Evolutionary conservation across 2,113 vertebrate species (phyloP).

Genomic region (Pelmatolapia mariae): DNA sequence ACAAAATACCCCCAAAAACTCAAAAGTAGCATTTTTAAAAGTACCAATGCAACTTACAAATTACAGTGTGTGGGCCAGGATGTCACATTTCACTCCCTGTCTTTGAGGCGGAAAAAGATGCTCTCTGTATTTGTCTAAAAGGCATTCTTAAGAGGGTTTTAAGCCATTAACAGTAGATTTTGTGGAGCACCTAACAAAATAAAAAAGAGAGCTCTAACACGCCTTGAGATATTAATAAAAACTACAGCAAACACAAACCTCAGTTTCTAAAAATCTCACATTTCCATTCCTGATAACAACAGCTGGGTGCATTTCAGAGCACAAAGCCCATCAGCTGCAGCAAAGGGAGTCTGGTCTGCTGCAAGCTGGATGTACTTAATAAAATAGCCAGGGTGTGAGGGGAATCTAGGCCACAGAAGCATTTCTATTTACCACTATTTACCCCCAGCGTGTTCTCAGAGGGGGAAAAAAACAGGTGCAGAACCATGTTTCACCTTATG

Average conservation of each 20-base stretch:
- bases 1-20: neutral
- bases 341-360: conserved; percentile 22
- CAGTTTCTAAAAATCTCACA: neutral
- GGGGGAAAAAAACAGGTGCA: neutral
- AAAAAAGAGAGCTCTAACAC: neutral
- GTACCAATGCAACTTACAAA: conserved; percentile 37
- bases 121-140: conserved; percentile 17
- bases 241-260: neutral
- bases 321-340: conserved; percentile 29
- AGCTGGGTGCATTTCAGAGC: neutral
- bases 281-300: neutral
- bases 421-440: conserved; percentile 42
- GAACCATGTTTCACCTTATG: conserved; percentile 3
- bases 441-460: neutral
- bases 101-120: conserved; percentile 1
- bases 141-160: conserved; percentile 5
- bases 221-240: neutral
- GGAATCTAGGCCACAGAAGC: conserved; percentile 43
- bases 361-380: conserved; percentile 29
- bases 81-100: conserved; percentile 43
- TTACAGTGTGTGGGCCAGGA: conserved; percentile 29
- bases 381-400: conserved; percentile 32
- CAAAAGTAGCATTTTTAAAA: neutral
- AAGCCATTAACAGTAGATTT: conserved; percentile 6
- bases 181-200: neutral